Evolutionary conservation across 2,888 invertebrate genomes (phyloP).

Genomic region (Parapristionchus giblindavisi): DNA sequence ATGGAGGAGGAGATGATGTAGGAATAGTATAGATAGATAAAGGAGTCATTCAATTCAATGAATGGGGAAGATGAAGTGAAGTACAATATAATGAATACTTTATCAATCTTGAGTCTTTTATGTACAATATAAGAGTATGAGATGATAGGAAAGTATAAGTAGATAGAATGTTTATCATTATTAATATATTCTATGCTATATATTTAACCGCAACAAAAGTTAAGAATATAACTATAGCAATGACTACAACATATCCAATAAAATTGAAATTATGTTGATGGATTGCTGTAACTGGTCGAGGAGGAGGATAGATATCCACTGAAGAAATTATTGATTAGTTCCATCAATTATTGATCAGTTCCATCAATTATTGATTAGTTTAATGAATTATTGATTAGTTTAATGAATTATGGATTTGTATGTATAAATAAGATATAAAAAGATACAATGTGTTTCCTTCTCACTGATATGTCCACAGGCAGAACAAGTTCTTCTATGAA

Average conservation of each 20-base stretch:
- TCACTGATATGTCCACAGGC: constrained; percentile 29
- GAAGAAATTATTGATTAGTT: background rate
- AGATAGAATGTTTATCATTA: background rate
- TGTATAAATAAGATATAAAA: background rate
- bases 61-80: too few relatives aligned
- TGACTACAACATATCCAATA: constrained; percentile 55
- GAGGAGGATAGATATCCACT: constrained; percentile 56
- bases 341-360: background rate
- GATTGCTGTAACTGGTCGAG: constrained; percentile 53
- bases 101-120: too few relatives aligned
- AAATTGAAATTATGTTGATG: constrained; percentile 52
- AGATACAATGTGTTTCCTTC: constrained; percentile 24
- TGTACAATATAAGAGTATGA: background rate
- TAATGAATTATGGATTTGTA: background rate
- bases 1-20: constrained; percentile 3
- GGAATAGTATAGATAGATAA: too few relatives aligned
- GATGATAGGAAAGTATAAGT: background rate
- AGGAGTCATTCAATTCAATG: too few relatives aligned
- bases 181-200: constrained; percentile 43
- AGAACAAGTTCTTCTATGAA: constrained; percentile 30
- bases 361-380: background rate
- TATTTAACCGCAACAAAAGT: constrained; percentile 57
- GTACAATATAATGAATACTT: too few relatives aligned
- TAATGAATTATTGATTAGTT: background rate
- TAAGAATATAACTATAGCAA: constrained; percentile 56